Conservation (phyloP, 2,888 invertebrate genomes). For the Andrena marginata region DNA sequence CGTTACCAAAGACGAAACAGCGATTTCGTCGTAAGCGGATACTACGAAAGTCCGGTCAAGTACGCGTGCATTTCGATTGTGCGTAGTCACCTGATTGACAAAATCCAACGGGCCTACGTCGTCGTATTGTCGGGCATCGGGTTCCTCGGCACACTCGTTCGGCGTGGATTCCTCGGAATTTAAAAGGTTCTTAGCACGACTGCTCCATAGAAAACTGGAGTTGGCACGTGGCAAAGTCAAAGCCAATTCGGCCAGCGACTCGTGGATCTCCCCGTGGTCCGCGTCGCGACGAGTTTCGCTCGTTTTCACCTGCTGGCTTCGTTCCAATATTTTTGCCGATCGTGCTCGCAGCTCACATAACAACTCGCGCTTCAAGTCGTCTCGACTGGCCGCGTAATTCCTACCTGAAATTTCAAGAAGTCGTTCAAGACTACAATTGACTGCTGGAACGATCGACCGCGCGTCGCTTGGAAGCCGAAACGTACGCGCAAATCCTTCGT, state of each 20-base stretch:
- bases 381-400: slow-evolving; percentile 40
- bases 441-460: neutral
- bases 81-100: slow-evolving; percentile 32
- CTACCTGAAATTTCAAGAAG: slow-evolving; percentile 42
- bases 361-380: slow-evolving; percentile 50
- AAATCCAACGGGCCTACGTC: slow-evolving; percentile 68
- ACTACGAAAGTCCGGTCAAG: neutral
- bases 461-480: neutral
- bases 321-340: slow-evolving; percentile 71
- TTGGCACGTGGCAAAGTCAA: slow-evolving; percentile 62
- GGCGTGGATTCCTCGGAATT: neutral
- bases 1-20: neutral
- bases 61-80: neutral
- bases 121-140: slow-evolving; percentile 68
- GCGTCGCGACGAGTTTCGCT: slow-evolving; percentile 57
- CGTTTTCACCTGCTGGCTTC: slow-evolving; percentile 72
- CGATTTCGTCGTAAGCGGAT: neutral
- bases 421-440: neutral
- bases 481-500: slow-evolving; percentile 13
- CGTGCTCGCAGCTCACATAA: slow-evolving; percentile 23
- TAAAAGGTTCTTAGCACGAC: slow-evolving; percentile 27
- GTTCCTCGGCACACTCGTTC: slow-evolving; percentile 22
- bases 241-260: slow-evolving; percentile 61
- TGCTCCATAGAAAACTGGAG: slow-evolving; percentile 78
- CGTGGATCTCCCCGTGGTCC: slow-evolving; percentile 63